Evolutionary conservation across 2,888 invertebrate species (phyloP).

Genomic region (Caenorhabditis uteleia): DNA sequence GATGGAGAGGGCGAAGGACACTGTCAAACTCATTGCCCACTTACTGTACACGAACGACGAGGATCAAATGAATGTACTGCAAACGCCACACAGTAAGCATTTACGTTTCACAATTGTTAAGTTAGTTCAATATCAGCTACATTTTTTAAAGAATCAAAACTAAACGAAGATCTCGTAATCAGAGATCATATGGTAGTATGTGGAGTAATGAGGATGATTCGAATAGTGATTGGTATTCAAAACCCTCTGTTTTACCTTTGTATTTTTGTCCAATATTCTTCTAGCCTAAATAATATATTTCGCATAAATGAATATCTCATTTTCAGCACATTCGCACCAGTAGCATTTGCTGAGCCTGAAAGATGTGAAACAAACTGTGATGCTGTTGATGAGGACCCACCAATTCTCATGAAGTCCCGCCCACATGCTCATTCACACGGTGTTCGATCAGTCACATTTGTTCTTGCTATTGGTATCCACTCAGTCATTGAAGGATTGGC

Average conservation of each 20-base stretch:
- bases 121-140: too few species aligned
- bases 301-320: background rate
- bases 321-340: constrained; percentile 51
- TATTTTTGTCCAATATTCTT: background rate
- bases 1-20: constrained; percentile 43
- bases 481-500: constrained; percentile 74
- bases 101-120: too few species aligned
- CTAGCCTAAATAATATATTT: background rate
- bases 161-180: constrained; percentile 17
- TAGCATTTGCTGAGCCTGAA: constrained; percentile 68
- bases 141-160: too few species aligned
- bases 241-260: background rate
- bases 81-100: constrained; percentile 46
- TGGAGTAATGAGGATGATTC: constrained; percentile 11
- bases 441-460: constrained; percentile 72
- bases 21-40: constrained; percentile 57
- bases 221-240: constrained; percentile 20
- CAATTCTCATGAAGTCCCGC: constrained; percentile 66
- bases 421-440: constrained; percentile 69
- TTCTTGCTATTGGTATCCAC: constrained; percentile 75
- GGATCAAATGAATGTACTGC: constrained; percentile 43
- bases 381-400: constrained; percentile 65
- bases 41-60: constrained; percentile 49
- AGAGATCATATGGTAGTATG: constrained; percentile 25
- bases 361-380: constrained; percentile 68